Evolutionary conservation across 2,113 vertebrate genomes (phyloP), one percentile per base, ranked within the genome.

Genomic region (Balaenoptera acutorostrata): DNA sequence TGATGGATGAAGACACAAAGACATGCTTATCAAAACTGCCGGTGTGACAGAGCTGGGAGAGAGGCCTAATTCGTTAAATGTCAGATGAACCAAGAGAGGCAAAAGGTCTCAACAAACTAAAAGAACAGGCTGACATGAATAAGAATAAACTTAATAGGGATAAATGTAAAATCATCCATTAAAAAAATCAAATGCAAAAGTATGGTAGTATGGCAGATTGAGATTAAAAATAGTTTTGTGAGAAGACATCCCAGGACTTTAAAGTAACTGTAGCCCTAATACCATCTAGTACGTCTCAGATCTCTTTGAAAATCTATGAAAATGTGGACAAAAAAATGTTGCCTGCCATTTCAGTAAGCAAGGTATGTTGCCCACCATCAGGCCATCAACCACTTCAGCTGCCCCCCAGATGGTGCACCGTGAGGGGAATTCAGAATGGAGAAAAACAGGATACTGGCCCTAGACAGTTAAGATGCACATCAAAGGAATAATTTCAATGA

Each of bases 1-100:
- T 96, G 97, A 97, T 95, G 92, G 59, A 95, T 98, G 93, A 97
- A 89, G 97, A 96, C 82, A 71, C 41, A 80, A 94, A 83, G 86
- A 96, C 85, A 66, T 36, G 52, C 80, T 97, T 96, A 97, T 96
- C 96, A 84, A 84, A 97, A 68, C 20, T 72, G 66, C 77, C 92
- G 92, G 84, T 92, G 90, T 96, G 90, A 95, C 94, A 81, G 90
- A 96, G 44, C 49, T 64, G 17, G 46, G 87, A 87, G 87, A 84
- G 93, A 95, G 80, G 39, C 72, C 91, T 80, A 46, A 93, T 74
- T 97, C 52, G 74, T 80, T 93, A 86, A 57, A 75, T n/a, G 78
- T 83, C 96, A 97, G 68, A 89, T 88, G 74, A 97, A 89, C 69
- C 41, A 68, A 93, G 72, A 89, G 44, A 88, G 68, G 68, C 78